Evolutionary conservation across 2,797 vertebrate species (phyloP), one percentile per base, ranked within the genome.

Genomic region (Mormyrus hasselquistii): DNA sequence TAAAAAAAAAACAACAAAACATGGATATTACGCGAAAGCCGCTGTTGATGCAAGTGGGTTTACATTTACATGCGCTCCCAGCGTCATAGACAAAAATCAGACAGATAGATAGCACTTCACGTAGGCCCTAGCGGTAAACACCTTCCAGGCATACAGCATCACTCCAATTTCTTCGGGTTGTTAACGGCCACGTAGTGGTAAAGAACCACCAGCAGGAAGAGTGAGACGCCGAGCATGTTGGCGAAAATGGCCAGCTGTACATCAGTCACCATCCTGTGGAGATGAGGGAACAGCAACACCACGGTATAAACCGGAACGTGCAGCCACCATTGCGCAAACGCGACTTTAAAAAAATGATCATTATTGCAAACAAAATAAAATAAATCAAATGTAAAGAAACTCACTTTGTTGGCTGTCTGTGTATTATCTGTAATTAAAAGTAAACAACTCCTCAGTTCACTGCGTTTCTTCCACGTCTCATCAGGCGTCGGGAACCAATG

Each of bases 131-230:
- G 41, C 41, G 10, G 22, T 84, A 34, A 38, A 41, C 19, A 12
- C 52, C 86, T 59, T 87, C 34, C 12, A 41, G 19, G 9, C 3
- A 55, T 38, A 87, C 52, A 57, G 47, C 16, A 41, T 91, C 95
- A 99, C 73, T 99, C 98, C 90, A 96, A 96, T 92, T 97, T 98
- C 96, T 98, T 99, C 90, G 98, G 98, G 92, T 99, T 99, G 94
- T 99, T 99, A 89, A 99, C 98, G n/a, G 98, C 97, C 91, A 99
- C 98, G 14, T 99, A 99, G 94, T 99, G 98, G 92, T 99, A 99
- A 12, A 99, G 95, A 0, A 99, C 98, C 14, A 99, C 98, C 14
- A 99, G 96, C 53, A 99, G 93, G 95, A 99, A 99, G 83, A 99
- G 96, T 10, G 98, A 99, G 62, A 99, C 98, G 65, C 98, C 98